Evolutionary conservation across 2,888 invertebrate genomes (phyloP), one percentile per base, ranked within the genome.

Genomic region (Ashinkailepas kermadecensis): DNA sequence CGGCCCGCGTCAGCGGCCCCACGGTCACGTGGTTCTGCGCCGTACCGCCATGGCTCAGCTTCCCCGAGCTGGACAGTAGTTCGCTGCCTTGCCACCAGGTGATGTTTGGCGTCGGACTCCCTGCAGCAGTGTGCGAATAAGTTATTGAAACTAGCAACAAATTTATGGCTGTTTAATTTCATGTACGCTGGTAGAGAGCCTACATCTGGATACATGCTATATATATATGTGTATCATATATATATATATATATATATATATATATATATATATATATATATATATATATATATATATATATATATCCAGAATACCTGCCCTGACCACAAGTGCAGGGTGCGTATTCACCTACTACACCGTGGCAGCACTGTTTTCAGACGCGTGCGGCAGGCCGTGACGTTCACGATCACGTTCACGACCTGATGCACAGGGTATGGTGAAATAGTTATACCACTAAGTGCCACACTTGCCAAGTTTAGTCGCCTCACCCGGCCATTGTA

Each of bases 11-110:
- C 62, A 84, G 80, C 11, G 84, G 84, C 13, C 85, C 80, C 21
- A 83, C 81, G 67, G 83, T 82, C 78, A 84, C 80, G 54, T 57
- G 81, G 78, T 84, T 84, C 78, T 81, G 80, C 67, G 81, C 80
- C n/a, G 56, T 81, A 56, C 78, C 82, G 65, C 10, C 7, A 9
- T n/a, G 65, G 15, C n/a, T 65, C 23, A 8, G n/a, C n/a, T n/a
- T n/a, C 64, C 83, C 82, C 23, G 82, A 81, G 18, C 80, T 62
- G 81, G 83, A 83, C 74, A 84, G 82, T 18, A 83, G 79, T 15
- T 64, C 59, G 21, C 83, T 83, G 25, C 81, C 81, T 64, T 83
- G 83, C 62, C 81, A n/a, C 84, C 84, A 84, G 59, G 83, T 81
- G 64, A 83, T 82, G 78, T 82, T 23, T 25, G 82, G 81, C 78